These are phyloP conservation scores for Idaea biselata DNA, from an alignment of 2,888 invertebrate genomes.

Conservation along the genomic window DNA sequence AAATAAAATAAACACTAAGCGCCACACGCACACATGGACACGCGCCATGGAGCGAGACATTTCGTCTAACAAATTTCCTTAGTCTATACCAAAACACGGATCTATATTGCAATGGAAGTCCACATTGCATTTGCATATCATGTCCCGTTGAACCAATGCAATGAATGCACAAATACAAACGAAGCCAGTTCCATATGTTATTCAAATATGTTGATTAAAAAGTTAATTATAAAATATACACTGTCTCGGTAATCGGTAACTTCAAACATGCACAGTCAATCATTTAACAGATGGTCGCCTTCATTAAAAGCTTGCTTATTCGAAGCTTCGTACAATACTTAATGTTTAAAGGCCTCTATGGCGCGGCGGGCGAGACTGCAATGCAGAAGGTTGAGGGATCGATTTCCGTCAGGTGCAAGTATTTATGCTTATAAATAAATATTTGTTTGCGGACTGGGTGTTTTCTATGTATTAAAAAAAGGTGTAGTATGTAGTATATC, in stretches of 20 bases:
- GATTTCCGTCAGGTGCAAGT: too few species aligned
- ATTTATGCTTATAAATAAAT: too few species aligned
- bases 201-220: slow-evolving; percentile 12
- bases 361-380: too few species aligned
- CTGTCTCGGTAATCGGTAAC: neutral
- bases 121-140: slow-evolving; percentile 71
- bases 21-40: too few species aligned
- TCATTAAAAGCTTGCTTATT: neutral
- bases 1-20: too few species aligned
- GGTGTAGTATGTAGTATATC: too few species aligned
- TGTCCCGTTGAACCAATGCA: slow-evolving; percentile 50
- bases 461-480: too few species aligned
- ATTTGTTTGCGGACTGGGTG: too few species aligned
- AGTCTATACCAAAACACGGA: neutral
- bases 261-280: neutral
- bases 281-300: neutral
- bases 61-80: slow-evolving; percentile 33
- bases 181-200: slow-evolving; percentile 39
- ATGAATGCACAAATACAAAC: slow-evolving; percentile 55
- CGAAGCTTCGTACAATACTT: neutral
- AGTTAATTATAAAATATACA: slow-evolving; percentile 2
- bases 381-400: too few species aligned
- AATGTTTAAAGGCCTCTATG: too few species aligned
- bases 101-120: slow-evolving; percentile 46
- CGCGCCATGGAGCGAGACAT: neutral